phyloP scores from a whole-genome alignment of 2,797 vertebrate genomes.

The Gymnocypris eckloni region DNA sequence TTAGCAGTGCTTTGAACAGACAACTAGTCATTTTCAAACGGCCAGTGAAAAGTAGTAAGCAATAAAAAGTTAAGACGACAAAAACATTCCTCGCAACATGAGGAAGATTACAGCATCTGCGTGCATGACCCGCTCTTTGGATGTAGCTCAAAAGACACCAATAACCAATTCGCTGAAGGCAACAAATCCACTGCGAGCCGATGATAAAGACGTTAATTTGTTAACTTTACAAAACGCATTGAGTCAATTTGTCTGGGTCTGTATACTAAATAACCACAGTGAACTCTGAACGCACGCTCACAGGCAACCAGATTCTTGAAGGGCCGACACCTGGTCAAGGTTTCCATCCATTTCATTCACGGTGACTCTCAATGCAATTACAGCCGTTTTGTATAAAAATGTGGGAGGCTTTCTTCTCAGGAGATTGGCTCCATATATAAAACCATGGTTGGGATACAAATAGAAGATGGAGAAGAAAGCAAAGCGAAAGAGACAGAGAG shows the following conservation, averaged over 20 bases:
- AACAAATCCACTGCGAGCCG: not conserved
- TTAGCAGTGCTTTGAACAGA: slow-evolving; percentile 45
- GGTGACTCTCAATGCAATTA: slow-evolving; percentile 57
- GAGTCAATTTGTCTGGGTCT: slow-evolving; percentile 38
- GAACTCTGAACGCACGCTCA: slow-evolving; percentile 13
- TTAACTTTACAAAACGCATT: slow-evolving; percentile 31
- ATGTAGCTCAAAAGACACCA: slow-evolving; percentile 44
- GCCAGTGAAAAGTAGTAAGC: slow-evolving; percentile 40
- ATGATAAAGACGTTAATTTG: slow-evolving; percentile 54
- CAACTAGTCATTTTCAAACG: slow-evolving; percentile 45
- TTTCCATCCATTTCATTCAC: slow-evolving; percentile 49
- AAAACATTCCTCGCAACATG: slow-evolving; percentile 25
- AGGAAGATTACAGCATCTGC: slow-evolving; percentile 15
- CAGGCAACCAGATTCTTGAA: slow-evolving; percentile 41
- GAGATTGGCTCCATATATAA: slow-evolving; percentile 55
- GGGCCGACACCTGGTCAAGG: slow-evolving; percentile 56
- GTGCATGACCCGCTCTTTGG: not conserved
- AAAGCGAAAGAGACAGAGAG: slow-evolving; percentile 33
- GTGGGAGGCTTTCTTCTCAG: slow-evolving; percentile 60
- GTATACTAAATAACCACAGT: slow-evolving; percentile 12
- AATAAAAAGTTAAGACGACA: slow-evolving; percentile 40
- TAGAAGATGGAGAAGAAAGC: slow-evolving; percentile 21
- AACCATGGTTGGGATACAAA: slow-evolving; percentile 45
- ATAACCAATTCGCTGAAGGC: slow-evolving; percentile 30
- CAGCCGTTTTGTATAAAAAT: slow-evolving; percentile 47